phyloP scores from a whole-genome alignment of 2,113 vertebrate genomes.

The Macrotus californicus region DNA sequence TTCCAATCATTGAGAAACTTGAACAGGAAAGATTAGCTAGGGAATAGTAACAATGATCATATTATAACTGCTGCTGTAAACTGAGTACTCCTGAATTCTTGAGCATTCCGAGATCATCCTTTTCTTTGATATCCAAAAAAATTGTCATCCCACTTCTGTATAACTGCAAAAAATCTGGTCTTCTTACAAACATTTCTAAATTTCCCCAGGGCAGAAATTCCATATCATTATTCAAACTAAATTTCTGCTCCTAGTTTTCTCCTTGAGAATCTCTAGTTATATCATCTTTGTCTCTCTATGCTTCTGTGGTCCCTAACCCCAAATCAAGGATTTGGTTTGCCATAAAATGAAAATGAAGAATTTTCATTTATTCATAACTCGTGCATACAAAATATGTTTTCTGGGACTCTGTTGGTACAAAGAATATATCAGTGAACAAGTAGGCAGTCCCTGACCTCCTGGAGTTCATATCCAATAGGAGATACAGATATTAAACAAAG shows the following conservation, averaged over 20 bases:
- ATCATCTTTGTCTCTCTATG: neutral
- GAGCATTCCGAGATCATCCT: neutral
- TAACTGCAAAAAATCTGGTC: neutral
- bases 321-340: slow-evolving; percentile 18
- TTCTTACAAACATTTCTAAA: neutral
- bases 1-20: slow-evolving; percentile 27
- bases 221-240: neutral
- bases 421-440: neutral
- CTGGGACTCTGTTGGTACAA: neutral
- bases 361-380: slow-evolving; percentile 8
- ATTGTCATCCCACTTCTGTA: neutral
- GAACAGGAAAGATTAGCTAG: slow-evolving; percentile 14
- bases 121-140: slow-evolving; percentile 11
- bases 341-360: slow-evolving; percentile 18
- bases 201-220: neutral
- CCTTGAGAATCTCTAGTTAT: neutral
- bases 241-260: neutral
- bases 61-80: slow-evolving; percentile 15
- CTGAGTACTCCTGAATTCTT: neutral
- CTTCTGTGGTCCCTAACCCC: neutral
- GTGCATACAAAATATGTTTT: neutral
- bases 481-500: neutral
- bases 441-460: neutral
- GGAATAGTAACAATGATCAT: slow-evolving; percentile 15
- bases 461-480: neutral